Percentiles rank a stretch among this genome's conserved stretches.
These are phyloP conservation scores for Heliconius ismenius DNA, from an alignment of 2,888 invertebrate genomes.

Conservation along the genomic window DNA sequence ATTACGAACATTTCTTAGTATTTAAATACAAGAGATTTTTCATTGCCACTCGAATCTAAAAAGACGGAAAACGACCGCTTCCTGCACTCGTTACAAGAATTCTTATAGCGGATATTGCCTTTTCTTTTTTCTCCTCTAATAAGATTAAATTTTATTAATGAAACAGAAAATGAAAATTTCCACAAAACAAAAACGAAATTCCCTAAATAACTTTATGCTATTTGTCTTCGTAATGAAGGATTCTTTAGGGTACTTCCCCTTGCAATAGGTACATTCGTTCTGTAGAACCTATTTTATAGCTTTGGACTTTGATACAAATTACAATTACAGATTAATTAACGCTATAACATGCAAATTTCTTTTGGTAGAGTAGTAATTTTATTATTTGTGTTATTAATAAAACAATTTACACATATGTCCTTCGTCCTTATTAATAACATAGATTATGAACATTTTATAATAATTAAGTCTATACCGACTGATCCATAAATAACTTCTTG, in stretches of 20 bases:
- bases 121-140: slow-evolving; percentile 62
- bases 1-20: slow-evolving; percentile 38
- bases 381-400: too few relatives aligned
- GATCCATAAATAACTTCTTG: not conserved
- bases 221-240: slow-evolving; percentile 67
- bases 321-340: not conserved
- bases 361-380: not conserved
- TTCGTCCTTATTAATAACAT: too few relatives aligned
- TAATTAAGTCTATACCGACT: not conserved
- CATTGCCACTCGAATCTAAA: slow-evolving; percentile 55
- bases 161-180: slow-evolving; percentile 76
- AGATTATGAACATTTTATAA: too few relatives aligned
- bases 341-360: not conserved
- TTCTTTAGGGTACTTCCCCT: slow-evolving; percentile 47
- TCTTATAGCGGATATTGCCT: slow-evolving; percentile 64
- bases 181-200: slow-evolving; percentile 60
- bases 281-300: not conserved
- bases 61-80: slow-evolving; percentile 57
- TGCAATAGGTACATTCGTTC: slow-evolving; percentile 14
- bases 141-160: slow-evolving; percentile 77
- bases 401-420: too few relatives aligned
- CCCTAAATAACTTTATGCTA: slow-evolving; percentile 67
- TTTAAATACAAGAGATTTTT: slow-evolving; percentile 47
- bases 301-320: not conserved
- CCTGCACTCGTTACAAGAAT: slow-evolving; percentile 61